Evolutionary conservation across 2,113 vertebrate genomes (phyloP).

Genomic region (Onychostoma macrolepis): DNA sequence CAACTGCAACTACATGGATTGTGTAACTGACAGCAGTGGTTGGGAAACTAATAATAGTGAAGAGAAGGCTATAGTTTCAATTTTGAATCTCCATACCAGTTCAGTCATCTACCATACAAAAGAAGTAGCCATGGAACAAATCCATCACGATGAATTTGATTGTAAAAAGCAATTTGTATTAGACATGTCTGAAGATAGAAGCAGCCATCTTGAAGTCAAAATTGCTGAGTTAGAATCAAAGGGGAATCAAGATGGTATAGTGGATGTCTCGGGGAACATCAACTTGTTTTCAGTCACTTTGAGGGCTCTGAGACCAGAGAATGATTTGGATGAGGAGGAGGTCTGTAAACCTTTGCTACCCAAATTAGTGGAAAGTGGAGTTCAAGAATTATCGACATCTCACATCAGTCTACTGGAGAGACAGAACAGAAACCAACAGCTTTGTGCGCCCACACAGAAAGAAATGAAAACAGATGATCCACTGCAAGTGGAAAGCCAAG

Average conservation of each 20-base stretch:
- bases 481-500: not conserved
- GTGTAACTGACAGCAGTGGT: not conserved
- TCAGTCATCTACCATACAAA: not conserved
- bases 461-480: not conserved
- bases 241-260: not conserved
- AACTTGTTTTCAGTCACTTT: conserved; percentile 28
- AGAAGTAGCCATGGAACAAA: not conserved
- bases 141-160: not conserved
- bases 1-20: not conserved
- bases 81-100: not conserved
- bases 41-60: not conserved
- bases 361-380: not conserved
- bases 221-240: not conserved
- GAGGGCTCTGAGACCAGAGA: not conserved
- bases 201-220: not conserved
- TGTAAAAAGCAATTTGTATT: not conserved
- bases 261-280: not conserved
- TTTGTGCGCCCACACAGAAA: not conserved
- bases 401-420: not conserved
- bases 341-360: not conserved
- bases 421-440: not conserved
- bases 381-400: not conserved
- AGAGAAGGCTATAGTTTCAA: not conserved
- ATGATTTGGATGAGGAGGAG: not conserved
- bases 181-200: not conserved